Base-by-base conservation (phyloP, 2,113 vertebrate species). In the Zosterops japonicus region DNA sequence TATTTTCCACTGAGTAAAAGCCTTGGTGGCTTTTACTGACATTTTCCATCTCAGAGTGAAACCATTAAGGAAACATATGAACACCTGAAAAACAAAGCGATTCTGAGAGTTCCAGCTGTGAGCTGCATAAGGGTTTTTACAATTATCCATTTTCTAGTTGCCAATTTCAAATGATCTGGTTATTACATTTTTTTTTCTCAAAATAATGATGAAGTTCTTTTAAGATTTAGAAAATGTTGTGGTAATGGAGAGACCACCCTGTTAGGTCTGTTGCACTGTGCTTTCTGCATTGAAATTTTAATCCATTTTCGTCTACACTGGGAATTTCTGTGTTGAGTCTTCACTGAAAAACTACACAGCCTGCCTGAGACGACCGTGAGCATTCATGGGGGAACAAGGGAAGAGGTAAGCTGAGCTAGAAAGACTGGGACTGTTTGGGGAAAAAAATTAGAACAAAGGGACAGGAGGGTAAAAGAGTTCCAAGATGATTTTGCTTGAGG, bases 131-230 rank as follows among this genome's bases (percentile, higher is more conserved):
- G 16, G n/a, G 20, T 65, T 91, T 87, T 76, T 85, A 21, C 57
- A 90, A 61, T 87, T 79, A 68, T 13, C 47, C 14, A 0, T 85
- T 79, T 94, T 90, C 82, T 69, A 57, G 39, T 31, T 95, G 78
- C 70, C 74, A 79, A 12, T 94, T 93, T 91, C 83, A 87, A 85
- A 82, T 53, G 4, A 90, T 68, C 70, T 68, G 65, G 52, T 82
- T 94, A 79, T 83, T 79, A 56, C 36, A 49, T 56, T 93, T 94
- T 93, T 94, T 50, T 89, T 89, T 83, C 49, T 82, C 36, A 82
- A 91, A 82, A 74, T 42, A 87, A 65, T 12, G 64, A 89, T 89
- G 22, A 57, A 67, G 18, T 63, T 87, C 59, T 91, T 42, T 50
- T 28, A 94, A 53, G 87, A 87, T 79, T 85, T 87, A 64, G 67